phyloP scores from a whole-genome alignment of 1,140 invertebrate genomes.

The Trissolcus basalis region DNA sequence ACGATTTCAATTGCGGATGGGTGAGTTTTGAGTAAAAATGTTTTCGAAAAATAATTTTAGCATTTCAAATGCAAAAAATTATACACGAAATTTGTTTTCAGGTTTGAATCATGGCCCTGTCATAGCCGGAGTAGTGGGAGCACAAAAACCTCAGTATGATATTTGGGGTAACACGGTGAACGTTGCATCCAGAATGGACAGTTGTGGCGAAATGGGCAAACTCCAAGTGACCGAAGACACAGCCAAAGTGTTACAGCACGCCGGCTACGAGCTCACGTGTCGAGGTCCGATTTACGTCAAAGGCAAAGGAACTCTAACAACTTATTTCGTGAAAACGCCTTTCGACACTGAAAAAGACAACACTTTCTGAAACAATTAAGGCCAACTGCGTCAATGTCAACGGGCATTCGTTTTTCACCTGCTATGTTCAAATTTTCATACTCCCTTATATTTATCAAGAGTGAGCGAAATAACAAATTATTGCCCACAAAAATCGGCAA shows the following conservation, averaged over 20 bases:
- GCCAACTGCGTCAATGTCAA: neutral
- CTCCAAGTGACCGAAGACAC: slow-evolving; percentile 93
- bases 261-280: slow-evolving; percentile 90
- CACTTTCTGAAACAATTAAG: neutral
- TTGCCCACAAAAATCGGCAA: slow-evolving; percentile 10
- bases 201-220: slow-evolving; percentile 91
- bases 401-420: too few species aligned
- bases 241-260: slow-evolving; percentile 88
- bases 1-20: slow-evolving; percentile 93
- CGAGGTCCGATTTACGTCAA: slow-evolving; percentile 93
- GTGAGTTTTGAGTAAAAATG: slow-evolving; percentile 75
- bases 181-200: slow-evolving; percentile 96
- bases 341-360: slow-evolving; percentile 78
- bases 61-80: too few species aligned
- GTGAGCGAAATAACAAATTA: too few species aligned
- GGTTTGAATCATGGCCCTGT: slow-evolving; percentile 96
- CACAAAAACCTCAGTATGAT: slow-evolving; percentile 98
- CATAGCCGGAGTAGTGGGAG: slow-evolving; percentile 94
- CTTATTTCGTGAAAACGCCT: slow-evolving; percentile 92
- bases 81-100: neutral
- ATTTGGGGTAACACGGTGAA: slow-evolving; percentile 99
- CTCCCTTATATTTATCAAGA: too few species aligned
- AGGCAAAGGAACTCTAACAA: slow-evolving; percentile 94
- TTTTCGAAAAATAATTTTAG: too few species aligned
- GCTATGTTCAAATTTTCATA: too few species aligned